Evolutionary conservation across 2,888 invertebrate genomes (phyloP).

Genomic region (Acleris laterana): DNA sequence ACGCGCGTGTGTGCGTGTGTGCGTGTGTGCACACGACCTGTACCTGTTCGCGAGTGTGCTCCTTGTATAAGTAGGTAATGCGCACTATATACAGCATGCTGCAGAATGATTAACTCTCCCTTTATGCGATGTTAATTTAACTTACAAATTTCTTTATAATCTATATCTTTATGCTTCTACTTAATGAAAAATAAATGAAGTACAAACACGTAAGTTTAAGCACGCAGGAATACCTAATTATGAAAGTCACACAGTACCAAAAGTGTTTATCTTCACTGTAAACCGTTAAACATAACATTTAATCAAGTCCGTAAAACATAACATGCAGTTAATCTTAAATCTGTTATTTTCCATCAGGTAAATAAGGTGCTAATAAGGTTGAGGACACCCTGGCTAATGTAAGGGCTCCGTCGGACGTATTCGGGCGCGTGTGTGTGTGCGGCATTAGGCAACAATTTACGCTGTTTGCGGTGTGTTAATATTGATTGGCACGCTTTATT

Average conservation of each 20-base stretch:
- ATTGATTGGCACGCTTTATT: conserved; percentile 85
- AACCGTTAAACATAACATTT: too few relatives aligned
- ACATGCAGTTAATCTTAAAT: not conserved
- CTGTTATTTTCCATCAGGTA: not conserved
- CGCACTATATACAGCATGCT: conserved; percentile 68
- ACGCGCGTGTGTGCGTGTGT: conserved; percentile 68
- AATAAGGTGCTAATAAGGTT: conserved; percentile 5
- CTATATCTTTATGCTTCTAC: not conserved
- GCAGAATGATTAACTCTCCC: conserved; percentile 38
- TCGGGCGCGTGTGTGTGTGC: conserved; percentile 64
- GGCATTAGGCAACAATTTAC: conserved; percentile 85
- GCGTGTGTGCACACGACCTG: conserved; percentile 52
- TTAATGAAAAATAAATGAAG: not conserved
- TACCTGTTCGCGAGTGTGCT: conserved; percentile 60
- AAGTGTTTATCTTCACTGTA: too few relatives aligned
- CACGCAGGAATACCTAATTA: too few relatives aligned
- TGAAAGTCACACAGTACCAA: too few relatives aligned
- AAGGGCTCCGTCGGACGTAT: conserved; percentile 60
- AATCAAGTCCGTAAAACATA: not conserved
- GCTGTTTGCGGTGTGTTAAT: conserved; percentile 85
- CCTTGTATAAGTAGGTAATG: conserved; percentile 76
- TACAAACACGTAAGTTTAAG: too few relatives aligned
- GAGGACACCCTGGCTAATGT: conserved; percentile 65
- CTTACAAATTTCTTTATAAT: too few relatives aligned
- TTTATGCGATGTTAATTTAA: not conserved